Conservation (phyloP, 1,140 invertebrate species). For the Cyclargus thomasi region DNA sequence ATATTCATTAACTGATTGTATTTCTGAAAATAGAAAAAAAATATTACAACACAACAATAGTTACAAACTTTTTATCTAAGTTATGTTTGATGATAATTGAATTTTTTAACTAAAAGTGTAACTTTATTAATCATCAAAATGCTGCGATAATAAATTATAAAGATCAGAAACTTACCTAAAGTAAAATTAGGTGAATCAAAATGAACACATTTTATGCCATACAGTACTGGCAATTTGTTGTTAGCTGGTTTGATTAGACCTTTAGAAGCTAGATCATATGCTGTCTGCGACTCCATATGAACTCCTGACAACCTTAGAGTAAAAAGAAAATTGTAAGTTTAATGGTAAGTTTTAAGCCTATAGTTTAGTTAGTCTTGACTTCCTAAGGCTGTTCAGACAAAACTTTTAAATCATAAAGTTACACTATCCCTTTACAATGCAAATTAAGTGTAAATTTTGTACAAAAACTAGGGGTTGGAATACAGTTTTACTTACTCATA, state of each 20-base stretch:
- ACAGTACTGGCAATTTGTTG: conserved; percentile 84
- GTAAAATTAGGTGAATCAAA: conserved; percentile 90
- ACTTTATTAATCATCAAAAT: too few relatives aligned
- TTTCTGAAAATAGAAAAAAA: conserved; percentile 78
- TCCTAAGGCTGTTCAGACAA: too few relatives aligned
- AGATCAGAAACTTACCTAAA: conserved; percentile 78
- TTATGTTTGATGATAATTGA: too few relatives aligned
- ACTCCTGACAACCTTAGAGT: conserved; percentile 83
- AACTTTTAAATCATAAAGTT: too few relatives aligned
- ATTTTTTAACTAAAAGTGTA: too few relatives aligned
- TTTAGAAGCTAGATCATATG: conserved; percentile 89
- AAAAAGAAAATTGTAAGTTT: neutral
- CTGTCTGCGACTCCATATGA: conserved; percentile 87
- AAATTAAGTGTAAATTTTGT: too few relatives aligned
- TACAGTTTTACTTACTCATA: conserved; percentile 80
- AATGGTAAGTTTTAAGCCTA: too few relatives aligned
- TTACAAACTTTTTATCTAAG: too few relatives aligned
- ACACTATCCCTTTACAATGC: too few relatives aligned
- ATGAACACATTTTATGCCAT: conserved; percentile 89
- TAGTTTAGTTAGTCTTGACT: too few relatives aligned
- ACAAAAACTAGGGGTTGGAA: conserved; percentile 1
- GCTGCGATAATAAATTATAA: too few relatives aligned
- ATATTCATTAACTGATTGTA: conserved; percentile 89
- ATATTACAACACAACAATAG: too few relatives aligned
- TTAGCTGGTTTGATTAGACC: conserved; percentile 85